Conservation (phyloP, 2,797 vertebrate species). For the Gadopsis bispinosus region DNA sequence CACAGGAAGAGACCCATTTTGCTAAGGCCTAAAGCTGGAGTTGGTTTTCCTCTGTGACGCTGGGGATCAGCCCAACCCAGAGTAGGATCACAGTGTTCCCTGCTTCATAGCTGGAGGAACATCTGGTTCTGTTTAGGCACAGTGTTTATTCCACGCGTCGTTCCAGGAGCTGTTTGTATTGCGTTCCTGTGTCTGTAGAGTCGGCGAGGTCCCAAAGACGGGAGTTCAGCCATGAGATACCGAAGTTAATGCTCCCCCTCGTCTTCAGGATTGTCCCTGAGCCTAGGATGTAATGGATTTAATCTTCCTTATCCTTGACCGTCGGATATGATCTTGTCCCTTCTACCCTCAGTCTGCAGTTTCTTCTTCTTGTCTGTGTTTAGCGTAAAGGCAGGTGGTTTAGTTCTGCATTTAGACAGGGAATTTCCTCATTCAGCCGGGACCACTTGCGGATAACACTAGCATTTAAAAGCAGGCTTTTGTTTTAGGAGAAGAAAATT, state of each 20-base stretch:
- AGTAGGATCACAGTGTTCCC: constrained; percentile 61
- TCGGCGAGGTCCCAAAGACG: constrained; percentile 51
- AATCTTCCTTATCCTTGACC: constrained; percentile 45
- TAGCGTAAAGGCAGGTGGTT: constrained; percentile 60
- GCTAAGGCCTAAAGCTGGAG: constrained; percentile 67
- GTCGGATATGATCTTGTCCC: constrained; percentile 4
- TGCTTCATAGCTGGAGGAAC: constrained; percentile 71
- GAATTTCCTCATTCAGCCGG: constrained; percentile 38
- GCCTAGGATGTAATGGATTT: constrained; percentile 22
- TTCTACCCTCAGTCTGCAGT: neutral
- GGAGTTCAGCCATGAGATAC: constrained; percentile 68
- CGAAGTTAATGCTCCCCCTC: constrained; percentile 26
- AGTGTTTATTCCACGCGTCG: constrained; percentile 72
- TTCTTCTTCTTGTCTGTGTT: constrained; percentile 31
- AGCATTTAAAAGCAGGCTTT: constrained; percentile 57
- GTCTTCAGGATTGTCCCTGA: constrained; percentile 29
- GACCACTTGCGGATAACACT: constrained; percentile 26
- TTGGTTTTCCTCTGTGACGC: constrained; percentile 68
- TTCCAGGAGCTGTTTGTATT: constrained; percentile 78
- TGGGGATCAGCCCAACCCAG: constrained; percentile 72
- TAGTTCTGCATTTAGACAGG: constrained; percentile 38
- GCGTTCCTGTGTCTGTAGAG: constrained; percentile 61
- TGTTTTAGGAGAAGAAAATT: constrained; percentile 73
- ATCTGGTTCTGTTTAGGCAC: constrained; percentile 84
- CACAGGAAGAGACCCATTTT: constrained; percentile 73